Evolutionary conservation across 1,140 invertebrate species (phyloP).

Genomic region (Phymorhynchus buccinoides): DNA sequence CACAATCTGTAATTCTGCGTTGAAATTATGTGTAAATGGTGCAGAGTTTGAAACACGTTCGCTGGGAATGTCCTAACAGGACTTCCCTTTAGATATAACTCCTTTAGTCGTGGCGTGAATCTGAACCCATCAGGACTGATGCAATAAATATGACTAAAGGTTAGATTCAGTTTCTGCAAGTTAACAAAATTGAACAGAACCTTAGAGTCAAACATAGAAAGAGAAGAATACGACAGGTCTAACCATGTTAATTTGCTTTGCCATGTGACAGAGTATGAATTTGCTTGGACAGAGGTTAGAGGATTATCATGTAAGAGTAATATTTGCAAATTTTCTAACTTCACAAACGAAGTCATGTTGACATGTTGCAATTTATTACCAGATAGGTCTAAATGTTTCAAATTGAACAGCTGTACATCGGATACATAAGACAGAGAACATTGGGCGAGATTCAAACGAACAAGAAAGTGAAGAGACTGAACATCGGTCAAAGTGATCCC

Average conservation of each 20-base stretch:
- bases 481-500: too few species aligned
- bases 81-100: constrained; percentile 39
- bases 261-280: too few species aligned
- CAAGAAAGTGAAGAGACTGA: too few species aligned
- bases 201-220: background rate
- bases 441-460: too few species aligned
- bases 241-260: background rate
- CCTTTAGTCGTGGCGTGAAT: background rate
- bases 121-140: constrained; percentile 22
- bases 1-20: constrained; percentile 51
- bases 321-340: too few species aligned
- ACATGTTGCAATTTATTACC: too few species aligned
- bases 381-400: too few species aligned
- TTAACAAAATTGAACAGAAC: background rate
- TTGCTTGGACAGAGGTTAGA: too few species aligned
- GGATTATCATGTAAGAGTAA: too few species aligned
- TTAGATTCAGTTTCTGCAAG: constrained; percentile 26
- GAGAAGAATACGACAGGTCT: background rate
- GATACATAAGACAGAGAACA: too few species aligned
- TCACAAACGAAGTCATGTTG: too few species aligned
- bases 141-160: background rate
- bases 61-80: constrained; percentile 22
- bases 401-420: too few species aligned
- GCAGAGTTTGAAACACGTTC: constrained; percentile 41
- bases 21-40: constrained; percentile 15